Evolutionary conservation across 2,888 invertebrate genomes (phyloP).

Genomic region (Orthosia gracilis): DNA sequence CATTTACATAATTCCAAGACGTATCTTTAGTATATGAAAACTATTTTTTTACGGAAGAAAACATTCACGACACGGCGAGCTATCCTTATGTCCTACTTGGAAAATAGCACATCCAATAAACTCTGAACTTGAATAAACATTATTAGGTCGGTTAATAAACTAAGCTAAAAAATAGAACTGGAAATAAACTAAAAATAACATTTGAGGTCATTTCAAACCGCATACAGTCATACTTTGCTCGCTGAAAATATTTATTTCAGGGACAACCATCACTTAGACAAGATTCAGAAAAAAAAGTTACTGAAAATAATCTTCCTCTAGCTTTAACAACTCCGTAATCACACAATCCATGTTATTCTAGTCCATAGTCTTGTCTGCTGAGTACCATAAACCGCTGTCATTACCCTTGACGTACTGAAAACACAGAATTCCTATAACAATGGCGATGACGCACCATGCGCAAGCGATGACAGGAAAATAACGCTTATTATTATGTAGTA

Average conservation of each 20-base stretch:
- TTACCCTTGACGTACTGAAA: conserved; percentile 66
- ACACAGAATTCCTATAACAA: conserved; percentile 68
- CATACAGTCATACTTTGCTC: conserved; percentile 9
- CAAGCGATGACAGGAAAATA: conserved; percentile 68
- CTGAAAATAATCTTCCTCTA: conserved; percentile 10
- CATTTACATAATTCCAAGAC: conserved; percentile 56
- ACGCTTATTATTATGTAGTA: conserved; percentile 57
- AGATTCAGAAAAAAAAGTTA: too few relatives aligned
- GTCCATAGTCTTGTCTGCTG: conserved; percentile 31
- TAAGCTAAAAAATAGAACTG: too few relatives aligned
- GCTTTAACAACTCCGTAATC: conserved; percentile 18
- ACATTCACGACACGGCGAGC: conserved; percentile 1
- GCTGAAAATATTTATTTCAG: not conserved
- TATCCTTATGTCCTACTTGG: not conserved
- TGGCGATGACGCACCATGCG: conserved; percentile 70
- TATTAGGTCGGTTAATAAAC: not conserved
- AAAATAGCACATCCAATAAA: not conserved
- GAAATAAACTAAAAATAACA: conserved; percentile 19
- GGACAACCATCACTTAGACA: not conserved
- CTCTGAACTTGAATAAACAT: conserved; percentile 2
- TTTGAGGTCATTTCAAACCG: conserved; percentile 15
- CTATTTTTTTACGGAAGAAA: conserved; percentile 31
- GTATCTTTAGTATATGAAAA: conserved; percentile 44
- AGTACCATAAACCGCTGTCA: conserved; percentile 52
- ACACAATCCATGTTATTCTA: conserved; percentile 26